phyloP scores from a whole-genome alignment of 2,113 vertebrate species.

The Machaerirhynchus nigripectus region DNA sequence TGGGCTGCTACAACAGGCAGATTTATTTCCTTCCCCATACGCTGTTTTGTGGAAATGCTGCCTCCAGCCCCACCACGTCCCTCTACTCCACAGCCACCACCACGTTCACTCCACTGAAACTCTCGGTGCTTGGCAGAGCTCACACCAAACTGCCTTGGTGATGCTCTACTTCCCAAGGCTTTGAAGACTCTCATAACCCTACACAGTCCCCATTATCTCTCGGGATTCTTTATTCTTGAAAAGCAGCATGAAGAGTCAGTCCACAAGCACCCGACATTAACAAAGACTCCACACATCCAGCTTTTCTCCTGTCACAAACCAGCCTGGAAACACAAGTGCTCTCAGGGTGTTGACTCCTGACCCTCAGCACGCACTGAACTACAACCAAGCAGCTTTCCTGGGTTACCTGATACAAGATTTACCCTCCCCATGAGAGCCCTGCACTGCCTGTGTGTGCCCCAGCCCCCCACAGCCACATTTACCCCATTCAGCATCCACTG shows the following conservation, averaged over 20 bases:
- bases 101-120: not conserved
- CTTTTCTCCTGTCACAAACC: not conserved
- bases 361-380: rapidly evolving
- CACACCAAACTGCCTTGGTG: not conserved
- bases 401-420: not conserved
- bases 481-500: rapidly evolving
- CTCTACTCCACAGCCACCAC: not conserved
- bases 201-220: not conserved
- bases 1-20: not conserved
- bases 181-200: not conserved
- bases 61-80: not conserved
- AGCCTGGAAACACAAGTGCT: not conserved
- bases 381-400: not conserved
- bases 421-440: not conserved
- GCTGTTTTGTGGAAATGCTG: not conserved
- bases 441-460: rapidly evolving
- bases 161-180: not conserved
- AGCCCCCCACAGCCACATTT: not conserved
- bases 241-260: not conserved
- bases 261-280: not conserved
- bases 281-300: not conserved
- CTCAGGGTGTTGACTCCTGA: not conserved
- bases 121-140: not conserved
- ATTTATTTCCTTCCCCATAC: not conserved
- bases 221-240: not conserved